Evolutionary conservation across 2,888 invertebrate genomes (phyloP).

Genomic region (Fragum sueziense): DNA sequence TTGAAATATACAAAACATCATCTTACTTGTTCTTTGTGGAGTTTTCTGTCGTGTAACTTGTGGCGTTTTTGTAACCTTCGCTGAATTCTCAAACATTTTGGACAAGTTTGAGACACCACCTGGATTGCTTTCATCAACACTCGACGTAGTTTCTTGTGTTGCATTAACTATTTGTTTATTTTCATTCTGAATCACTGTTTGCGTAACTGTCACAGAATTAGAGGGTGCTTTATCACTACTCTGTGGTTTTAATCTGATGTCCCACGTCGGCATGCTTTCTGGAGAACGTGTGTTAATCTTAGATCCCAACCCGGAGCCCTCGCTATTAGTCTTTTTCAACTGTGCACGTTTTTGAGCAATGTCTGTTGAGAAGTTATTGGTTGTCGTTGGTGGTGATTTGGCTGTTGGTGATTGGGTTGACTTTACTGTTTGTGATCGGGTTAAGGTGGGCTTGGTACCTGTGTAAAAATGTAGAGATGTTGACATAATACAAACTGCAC

Average conservation of each 20-base stretch:
- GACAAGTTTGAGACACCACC: slow-evolving; percentile 46
- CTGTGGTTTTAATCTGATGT: neutral
- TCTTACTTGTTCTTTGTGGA: neutral
- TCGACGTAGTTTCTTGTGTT: neutral
- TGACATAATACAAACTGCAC: too few species aligned
- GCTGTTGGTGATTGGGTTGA: neutral
- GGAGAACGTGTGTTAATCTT: neutral
- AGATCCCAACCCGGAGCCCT: neutral
- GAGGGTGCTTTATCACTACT: neutral
- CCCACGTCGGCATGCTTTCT: neutral
- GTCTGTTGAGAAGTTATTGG: neutral
- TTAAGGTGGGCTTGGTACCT: neutral
- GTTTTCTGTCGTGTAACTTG: neutral
- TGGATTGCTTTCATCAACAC: slow-evolving; percentile 39
- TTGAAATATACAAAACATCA: too few species aligned
- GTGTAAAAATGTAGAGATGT: neutral
- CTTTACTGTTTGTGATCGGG: neutral
- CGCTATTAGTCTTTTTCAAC: neutral
- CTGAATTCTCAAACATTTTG: slow-evolving; percentile 28
- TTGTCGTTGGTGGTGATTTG: neutral
- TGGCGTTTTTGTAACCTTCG: neutral
- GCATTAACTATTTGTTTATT: neutral
- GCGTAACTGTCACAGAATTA: neutral
- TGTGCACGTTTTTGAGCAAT: neutral
- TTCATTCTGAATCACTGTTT: neutral